Conservation (phyloP, 2,113 vertebrate genomes). For the Proterorhinus semilunaris region DNA sequence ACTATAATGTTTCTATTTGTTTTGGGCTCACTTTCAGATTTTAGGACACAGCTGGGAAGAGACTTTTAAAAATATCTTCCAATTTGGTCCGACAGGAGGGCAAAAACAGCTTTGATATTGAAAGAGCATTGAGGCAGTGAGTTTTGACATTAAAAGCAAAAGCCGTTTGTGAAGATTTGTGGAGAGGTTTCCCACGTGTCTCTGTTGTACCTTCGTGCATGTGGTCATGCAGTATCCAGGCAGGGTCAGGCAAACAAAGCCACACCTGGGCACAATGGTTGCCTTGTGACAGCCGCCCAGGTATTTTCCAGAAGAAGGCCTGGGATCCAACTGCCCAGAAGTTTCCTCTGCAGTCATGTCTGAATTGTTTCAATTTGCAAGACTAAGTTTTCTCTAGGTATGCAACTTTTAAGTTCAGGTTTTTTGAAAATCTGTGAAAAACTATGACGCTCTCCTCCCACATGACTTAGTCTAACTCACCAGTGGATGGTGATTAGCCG, state of each 20-base stretch:
- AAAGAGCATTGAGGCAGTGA: neutral
- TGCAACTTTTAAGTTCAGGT: too few relatives aligned
- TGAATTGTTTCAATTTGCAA: neutral
- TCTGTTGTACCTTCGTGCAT: slow-evolving; percentile 18
- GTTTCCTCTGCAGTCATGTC: neutral
- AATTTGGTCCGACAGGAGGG: too few relatives aligned
- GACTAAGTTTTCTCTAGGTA: too few relatives aligned
- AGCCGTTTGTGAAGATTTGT: neutral
- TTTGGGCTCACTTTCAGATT: neutral
- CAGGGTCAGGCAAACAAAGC: slow-evolving; percentile 53
- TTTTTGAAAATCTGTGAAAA: too few relatives aligned
- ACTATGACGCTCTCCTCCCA: too few relatives aligned
- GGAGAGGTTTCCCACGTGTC: slow-evolving; percentile 25
- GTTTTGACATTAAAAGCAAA: neutral
- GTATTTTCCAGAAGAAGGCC: slow-evolving; percentile 43
- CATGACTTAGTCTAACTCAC: too few relatives aligned
- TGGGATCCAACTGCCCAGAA: neutral
- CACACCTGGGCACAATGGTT: slow-evolving; percentile 54
- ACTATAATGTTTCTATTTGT: neutral
- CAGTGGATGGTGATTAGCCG: too few relatives aligned
- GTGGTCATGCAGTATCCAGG: slow-evolving; percentile 16
- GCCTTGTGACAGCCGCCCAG: slow-evolving; percentile 50
- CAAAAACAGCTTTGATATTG: neutral
- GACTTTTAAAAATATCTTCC: too few relatives aligned
- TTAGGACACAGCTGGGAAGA: neutral